Evolutionary conservation across 2,888 invertebrate species (phyloP).

Genomic region (Silvanus unidentatus): DNA sequence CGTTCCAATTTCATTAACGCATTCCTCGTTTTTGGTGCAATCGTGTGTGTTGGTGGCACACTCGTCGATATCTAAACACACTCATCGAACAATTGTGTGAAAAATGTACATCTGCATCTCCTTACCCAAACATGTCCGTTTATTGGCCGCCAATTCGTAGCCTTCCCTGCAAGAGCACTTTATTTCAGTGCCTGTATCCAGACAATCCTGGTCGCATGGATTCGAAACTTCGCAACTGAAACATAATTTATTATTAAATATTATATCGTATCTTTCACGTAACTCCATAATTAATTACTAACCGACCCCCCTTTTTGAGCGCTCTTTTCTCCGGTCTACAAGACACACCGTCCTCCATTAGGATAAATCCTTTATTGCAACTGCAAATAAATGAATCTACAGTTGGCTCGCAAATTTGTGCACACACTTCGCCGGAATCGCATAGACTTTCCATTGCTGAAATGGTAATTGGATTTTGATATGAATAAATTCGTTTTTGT

Average conservation of each 20-base stretch:
- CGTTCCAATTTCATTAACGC: constrained; percentile 53
- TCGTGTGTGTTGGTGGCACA: constrained; percentile 48
- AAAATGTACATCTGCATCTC: neutral
- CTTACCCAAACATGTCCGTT: constrained; percentile 59
- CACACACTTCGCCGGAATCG: constrained; percentile 59
- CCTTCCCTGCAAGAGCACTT: constrained; percentile 69
- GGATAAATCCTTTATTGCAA: constrained; percentile 62
- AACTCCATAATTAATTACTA: constrained; percentile 11
- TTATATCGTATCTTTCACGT: no score
- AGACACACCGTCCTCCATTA: constrained; percentile 65
- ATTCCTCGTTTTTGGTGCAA: constrained; percentile 48
- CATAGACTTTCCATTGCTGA: constrained; percentile 51
- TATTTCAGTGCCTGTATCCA: constrained; percentile 61
- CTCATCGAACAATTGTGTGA: neutral
- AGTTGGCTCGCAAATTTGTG: constrained; percentile 70
- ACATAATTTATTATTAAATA: no score
- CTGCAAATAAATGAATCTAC: constrained; percentile 66
- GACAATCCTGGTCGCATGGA: constrained; percentile 69
- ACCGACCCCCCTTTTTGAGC: constrained; percentile 26
- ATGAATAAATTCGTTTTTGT: neutral
- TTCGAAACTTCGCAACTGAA: constrained; percentile 57
- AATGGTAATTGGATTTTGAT: constrained; percentile 1
- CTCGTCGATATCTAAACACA: constrained; percentile 56
- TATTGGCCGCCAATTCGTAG: constrained; percentile 60
- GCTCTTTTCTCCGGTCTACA: constrained; percentile 51